These are phyloP conservation scores for Lobophora halterata DNA, from an alignment of 2,888 invertebrate genomes.

Conservation along the genomic window DNA sequence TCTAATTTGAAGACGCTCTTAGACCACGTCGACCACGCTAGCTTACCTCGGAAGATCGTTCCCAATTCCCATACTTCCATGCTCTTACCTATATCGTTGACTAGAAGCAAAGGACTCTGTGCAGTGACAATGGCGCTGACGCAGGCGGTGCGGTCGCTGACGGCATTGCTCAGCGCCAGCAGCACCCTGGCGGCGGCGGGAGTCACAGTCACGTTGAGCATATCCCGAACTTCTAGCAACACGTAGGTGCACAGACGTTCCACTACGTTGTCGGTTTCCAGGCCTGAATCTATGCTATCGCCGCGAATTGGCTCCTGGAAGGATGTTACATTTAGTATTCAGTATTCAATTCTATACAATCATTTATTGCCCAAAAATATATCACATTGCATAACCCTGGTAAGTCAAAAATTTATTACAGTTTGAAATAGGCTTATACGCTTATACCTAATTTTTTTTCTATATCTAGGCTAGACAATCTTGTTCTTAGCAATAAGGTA, in stretches of 20 bases:
- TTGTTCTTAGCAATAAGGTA: too few species aligned
- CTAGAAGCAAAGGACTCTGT: constrained; percentile 59
- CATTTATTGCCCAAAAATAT: too few species aligned
- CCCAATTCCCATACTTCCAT: neutral
- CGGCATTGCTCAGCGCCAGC: constrained; percentile 52
- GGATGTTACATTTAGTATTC: too few species aligned
- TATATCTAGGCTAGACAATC: too few species aligned
- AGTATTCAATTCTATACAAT: too few species aligned
- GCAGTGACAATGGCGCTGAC: constrained; percentile 58
- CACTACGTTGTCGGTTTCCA: constrained; percentile 59
- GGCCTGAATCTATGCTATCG: constrained; percentile 76
- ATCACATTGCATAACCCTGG: too few species aligned
- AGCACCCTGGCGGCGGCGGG: constrained; percentile 83
- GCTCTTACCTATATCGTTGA: constrained; percentile 82
- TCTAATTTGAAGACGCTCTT: too few species aligned
- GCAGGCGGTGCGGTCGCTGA: constrained; percentile 58
- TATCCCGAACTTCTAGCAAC: constrained; percentile 84
- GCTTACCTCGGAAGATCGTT: too few species aligned
- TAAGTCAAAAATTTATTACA: too few species aligned
- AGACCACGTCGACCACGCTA: too few species aligned
- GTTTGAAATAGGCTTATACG: too few species aligned
- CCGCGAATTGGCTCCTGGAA: constrained; percentile 61
- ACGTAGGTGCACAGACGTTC: constrained; percentile 83
- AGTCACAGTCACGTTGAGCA: constrained; percentile 85
- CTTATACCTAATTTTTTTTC: too few species aligned